Percentiles rank a stretch among this genome's conserved stretches.
Evolutionary conservation across 2,888 invertebrate genomes (phyloP).

Genomic region (Ophion ellenae): DNA sequence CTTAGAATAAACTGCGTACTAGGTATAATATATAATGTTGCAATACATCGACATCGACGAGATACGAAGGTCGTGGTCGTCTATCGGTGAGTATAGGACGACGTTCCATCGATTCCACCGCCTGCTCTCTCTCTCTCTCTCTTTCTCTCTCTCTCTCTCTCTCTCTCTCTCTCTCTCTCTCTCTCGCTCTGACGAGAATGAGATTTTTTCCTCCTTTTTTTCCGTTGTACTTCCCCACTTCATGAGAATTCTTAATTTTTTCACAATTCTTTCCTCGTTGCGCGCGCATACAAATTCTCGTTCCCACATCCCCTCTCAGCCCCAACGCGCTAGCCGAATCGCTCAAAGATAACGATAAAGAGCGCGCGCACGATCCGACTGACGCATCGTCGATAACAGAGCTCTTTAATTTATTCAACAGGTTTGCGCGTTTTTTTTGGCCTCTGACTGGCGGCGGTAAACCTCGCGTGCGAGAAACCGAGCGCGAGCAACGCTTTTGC

Average conservation of each 20-base stretch:
- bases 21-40: conserved; percentile 23
- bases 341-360: conserved; percentile 14
- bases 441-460: neutral
- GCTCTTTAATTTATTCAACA: conserved; percentile 35
- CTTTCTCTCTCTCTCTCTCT: neutral
- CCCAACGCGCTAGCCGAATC: neutral
- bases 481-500: neutral
- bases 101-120: conserved; percentile 14
- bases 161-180: no score
- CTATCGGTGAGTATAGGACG: neutral
- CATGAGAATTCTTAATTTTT: conserved; percentile 19
- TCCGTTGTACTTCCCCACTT: neutral
- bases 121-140: neutral
- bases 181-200: no score
- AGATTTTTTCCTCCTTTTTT: neutral
- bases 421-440: conserved; percentile 5
- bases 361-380: neutral
- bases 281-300: conserved; percentile 13
- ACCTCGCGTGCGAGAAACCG: neutral
- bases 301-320: conserved; percentile 4
- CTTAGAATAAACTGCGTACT: conserved; percentile 35
- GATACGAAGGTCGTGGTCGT: conserved; percentile 26
- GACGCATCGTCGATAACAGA: conserved; percentile 49
- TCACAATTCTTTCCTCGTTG: conserved; percentile 37
- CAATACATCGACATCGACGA: neutral